Evolutionary conservation across 2,113 vertebrate species (phyloP), one percentile per base, ranked within the genome.

Genomic region (Tyrannus savana): DNA sequence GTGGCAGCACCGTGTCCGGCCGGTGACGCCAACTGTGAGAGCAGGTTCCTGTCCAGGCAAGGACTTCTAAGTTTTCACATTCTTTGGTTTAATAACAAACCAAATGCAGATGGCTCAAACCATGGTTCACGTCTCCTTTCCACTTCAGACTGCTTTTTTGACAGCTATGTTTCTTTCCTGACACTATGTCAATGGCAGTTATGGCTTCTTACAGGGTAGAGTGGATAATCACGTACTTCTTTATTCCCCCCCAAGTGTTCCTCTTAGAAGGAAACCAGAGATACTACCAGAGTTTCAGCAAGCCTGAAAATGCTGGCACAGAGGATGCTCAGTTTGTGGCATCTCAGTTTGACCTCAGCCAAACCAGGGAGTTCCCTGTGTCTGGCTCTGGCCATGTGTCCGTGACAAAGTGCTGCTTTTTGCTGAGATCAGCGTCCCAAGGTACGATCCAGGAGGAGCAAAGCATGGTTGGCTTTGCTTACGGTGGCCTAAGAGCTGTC

Each of bases 41-140:
- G 79, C 9, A 6, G 22, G 64, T 67, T 49, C 76, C 68, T 78
- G 76, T 27, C 79, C 64, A 8, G 44, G 90, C 6, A 2, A 59
- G 35, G 44, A 52, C 93, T 94, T 92, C 4, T 12, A 78, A 80
- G 86, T 82, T 95, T 95, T 89, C 52, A 24, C 90, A 47, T 96
- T 92, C 90, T 88, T 92, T 41, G 73, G 76, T 92, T 92, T 81
- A 90, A 68, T 92, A 72, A 44, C 94, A 91, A 92, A 90, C 86
- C 59, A 27, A 86, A 63, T 7, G 16, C 83, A 62, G 93, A 64
- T 69, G 82, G 83, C 83, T 93, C 68, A 47, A 16, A 13, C 17
- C 37, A 10, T 31, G 23, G 64, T 44, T 84, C 49, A 4, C 0
- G 0, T 82, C 90, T 95, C 75, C 67, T 86, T 83, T 86, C 79